Evolutionary conservation across 2,797 vertebrate genomes (phyloP).

Genomic region (Chromobotia macracanthus): DNA sequence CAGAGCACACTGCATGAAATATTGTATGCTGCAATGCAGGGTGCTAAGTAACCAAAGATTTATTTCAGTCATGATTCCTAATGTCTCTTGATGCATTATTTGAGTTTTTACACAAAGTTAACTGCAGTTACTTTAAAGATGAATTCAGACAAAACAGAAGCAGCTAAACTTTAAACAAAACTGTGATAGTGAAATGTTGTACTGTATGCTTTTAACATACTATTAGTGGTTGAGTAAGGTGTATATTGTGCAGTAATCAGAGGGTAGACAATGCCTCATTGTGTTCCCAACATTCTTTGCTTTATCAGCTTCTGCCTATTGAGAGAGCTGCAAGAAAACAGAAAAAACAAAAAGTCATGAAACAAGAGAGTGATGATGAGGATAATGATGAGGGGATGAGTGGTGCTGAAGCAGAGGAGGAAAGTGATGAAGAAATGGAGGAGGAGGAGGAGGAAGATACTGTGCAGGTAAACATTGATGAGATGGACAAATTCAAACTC

Average conservation of each 20-base stretch:
- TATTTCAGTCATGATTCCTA: no score
- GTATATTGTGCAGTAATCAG: neutral
- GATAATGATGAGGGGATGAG: constrained; percentile 62
- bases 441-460: constrained; percentile 65
- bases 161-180: no score
- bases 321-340: constrained; percentile 89
- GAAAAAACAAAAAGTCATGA: constrained; percentile 69
- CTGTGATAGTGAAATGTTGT: no score
- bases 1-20: neutral
- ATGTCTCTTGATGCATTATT: no score
- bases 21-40: no score
- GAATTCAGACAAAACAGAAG: no score
- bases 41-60: no score
- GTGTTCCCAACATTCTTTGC: constrained; percentile 16
- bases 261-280: neutral
- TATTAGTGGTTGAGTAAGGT: no score
- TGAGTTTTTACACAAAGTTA: no score
- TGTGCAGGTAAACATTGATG: constrained; percentile 86
- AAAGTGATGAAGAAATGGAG: constrained; percentile 72
- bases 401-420: constrained; percentile 67
- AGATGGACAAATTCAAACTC: constrained; percentile 83
- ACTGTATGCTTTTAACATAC: neutral
- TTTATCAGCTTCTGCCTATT: constrained; percentile 88
- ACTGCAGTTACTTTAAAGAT: no score
- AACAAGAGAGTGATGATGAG: constrained; percentile 64